Conservation (phyloP, 1,140 invertebrate species). For the Popillia japonica region DNA sequence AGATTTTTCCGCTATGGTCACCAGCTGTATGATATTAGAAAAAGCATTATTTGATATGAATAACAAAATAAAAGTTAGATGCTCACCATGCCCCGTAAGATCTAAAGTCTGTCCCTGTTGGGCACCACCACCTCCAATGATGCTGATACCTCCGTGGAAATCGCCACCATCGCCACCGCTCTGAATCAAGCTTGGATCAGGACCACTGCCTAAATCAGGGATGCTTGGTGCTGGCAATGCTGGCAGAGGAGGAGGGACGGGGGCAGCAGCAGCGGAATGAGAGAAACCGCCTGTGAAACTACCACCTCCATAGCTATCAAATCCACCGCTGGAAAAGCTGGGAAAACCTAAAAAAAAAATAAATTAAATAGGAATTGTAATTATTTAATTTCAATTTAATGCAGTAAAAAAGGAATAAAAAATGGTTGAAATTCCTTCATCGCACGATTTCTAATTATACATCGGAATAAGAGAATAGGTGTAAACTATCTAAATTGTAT, state of each 20-base stretch:
- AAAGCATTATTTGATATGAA: neutral
- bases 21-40: neutral
- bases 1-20: conserved; percentile 15
- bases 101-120: conserved; percentile 30
- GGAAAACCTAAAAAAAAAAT: neutral
- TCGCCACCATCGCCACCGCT: conserved; percentile 16
- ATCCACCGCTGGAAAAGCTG: neutral
- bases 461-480: neutral
- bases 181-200: neutral
- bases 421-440: neutral
- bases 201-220: neutral
- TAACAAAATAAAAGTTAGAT: too few relatives aligned
- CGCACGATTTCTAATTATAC: neutral
- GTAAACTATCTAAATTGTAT: neutral
- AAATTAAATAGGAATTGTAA: neutral
- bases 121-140: neutral
- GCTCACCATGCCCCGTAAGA: conserved; percentile 10
- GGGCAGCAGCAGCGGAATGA: neutral
- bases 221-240: neutral
- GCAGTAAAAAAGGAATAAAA: neutral
- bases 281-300: neutral
- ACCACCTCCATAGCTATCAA: neutral
- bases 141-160: conserved; percentile 22
- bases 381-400: neutral
- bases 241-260: neutral